Evolutionary conservation across 2,113 vertebrate species (phyloP).

Genomic region (Anser brachyrhynchus): DNA sequence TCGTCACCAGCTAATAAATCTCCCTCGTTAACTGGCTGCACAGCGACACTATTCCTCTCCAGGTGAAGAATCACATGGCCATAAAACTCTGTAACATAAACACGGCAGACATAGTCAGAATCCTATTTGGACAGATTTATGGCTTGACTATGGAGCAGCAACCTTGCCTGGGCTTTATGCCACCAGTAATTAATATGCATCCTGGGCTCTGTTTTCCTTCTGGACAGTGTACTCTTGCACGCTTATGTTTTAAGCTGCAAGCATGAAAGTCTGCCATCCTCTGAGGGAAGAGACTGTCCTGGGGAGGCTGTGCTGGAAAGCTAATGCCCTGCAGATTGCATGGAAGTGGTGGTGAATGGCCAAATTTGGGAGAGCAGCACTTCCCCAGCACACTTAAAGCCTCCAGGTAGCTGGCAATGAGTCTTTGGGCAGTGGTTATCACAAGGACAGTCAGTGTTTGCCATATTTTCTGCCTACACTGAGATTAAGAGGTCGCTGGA

Average conservation of each 20-base stretch:
- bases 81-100: slow-evolving; percentile 62
- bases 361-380: background rate
- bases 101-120: slow-evolving; percentile 36
- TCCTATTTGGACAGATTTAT: slow-evolving; percentile 71
- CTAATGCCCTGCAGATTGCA: background rate
- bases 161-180: slow-evolving; percentile 60
- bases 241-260: background rate
- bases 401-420: background rate
- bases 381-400: background rate
- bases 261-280: background rate
- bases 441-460: background rate
- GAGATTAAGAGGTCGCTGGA: background rate
- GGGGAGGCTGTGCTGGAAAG: background rate
- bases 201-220: slow-evolving; percentile 58
- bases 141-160: slow-evolving; percentile 44
- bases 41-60: slow-evolving; percentile 13
- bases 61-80: slow-evolving; percentile 68
- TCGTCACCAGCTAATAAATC: background rate
- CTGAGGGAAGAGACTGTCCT: background rate
- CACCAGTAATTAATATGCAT: slow-evolving; percentile 56
- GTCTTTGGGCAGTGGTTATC: background rate
- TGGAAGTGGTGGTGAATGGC: background rate
- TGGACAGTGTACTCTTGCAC: slow-evolving; percentile 44
- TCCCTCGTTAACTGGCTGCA: background rate
- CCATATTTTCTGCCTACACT: background rate